Evolutionary conservation across 2,113 vertebrate species (phyloP), one percentile per base, ranked within the genome.

Genomic region (Haemorhous mexicanus): DNA sequence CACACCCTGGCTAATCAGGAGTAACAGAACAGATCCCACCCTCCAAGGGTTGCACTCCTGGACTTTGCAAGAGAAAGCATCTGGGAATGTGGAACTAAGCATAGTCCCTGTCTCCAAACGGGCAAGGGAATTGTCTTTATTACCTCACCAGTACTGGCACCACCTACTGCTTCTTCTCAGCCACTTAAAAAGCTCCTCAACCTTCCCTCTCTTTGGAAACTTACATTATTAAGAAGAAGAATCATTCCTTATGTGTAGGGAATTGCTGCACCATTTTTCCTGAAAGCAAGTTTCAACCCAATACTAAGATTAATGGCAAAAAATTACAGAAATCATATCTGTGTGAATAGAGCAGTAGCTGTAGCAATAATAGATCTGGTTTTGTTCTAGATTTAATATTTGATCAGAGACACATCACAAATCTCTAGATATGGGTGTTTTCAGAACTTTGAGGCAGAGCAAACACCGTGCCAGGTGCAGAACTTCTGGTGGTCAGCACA

Each of bases 21-120:
- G 11, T 5, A 43, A 14, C 1, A 46, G 43, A 72, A 55, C 6
- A 9, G 7, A 21, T 37, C 43, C 64, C 15, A 18, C 5, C 7
- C 2, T 5, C 11, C 39, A 43, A 58, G 22, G 30, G 11, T 10
- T 46, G 4, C 10, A 23, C 2, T 27, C 2, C 1, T 1, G 4
- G 22, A 26, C 5, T 69, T 46, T 28, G 20, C 44, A 50, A 41
- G 23, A 37, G 73, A 70, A 75, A 49, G 7, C 13, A 66, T 3
- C 2, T 32, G 8, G 13, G 13, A 68, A 68, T 22, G 8, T 4
- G 39, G 12, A 69, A 19, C 16, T 46, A 13, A 41, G 6, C 8
- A 52, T 18, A 46, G 19, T 33, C 7, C 4, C 3, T n/a, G 14
- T 20, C 33, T 62, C 35, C 39, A 59, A 55, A 58, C 1, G 49